Conservation (phyloP, 1,140 invertebrate genomes). For the Latrodectus geometricus region DNA sequence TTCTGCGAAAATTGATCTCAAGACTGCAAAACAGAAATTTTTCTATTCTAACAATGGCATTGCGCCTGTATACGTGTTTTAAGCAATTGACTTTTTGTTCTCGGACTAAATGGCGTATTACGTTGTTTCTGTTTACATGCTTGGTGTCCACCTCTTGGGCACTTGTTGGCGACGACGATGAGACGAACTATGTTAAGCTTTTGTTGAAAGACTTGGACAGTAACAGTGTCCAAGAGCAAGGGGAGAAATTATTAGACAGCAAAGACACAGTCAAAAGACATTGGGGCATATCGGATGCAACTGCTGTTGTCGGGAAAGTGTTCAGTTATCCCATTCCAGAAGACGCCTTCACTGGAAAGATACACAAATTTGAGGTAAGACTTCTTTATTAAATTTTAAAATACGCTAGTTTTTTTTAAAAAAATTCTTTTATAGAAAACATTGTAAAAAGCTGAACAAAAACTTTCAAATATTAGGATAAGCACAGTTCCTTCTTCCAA, state of each 20-base stretch:
- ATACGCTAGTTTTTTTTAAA: neutral
- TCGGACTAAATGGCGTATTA: neutral
- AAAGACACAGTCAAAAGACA: conserved; percentile 65
- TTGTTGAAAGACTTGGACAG: conserved; percentile 37
- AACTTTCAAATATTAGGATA: no score
- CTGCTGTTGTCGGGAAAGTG: conserved; percentile 69
- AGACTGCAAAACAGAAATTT: no score
- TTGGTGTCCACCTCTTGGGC: neutral
- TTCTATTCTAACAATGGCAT: neutral
- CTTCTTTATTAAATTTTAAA: neutral
- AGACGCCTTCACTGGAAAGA: conserved; percentile 69
- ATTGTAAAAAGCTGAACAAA: no score
- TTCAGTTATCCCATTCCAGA: conserved; percentile 70
- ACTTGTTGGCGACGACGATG: conserved; percentile 34
- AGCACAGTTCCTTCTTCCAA: no score
- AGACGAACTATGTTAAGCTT: conserved; percentile 46
- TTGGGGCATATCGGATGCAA: conserved; percentile 69
- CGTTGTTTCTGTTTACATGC: neutral
- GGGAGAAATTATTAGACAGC: conserved; percentile 6
- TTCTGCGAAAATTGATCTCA: no score
- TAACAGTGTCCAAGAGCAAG: conserved; percentile 26
- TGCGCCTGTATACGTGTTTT: neutral
- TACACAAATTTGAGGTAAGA: conserved; percentile 71
- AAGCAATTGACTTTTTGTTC: conserved; percentile 2
- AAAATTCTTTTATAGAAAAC: no score